These are phyloP conservation scores for Tuta absoluta DNA, from an alignment of 2,888 invertebrate genomes.

Conservation along the genomic window DNA sequence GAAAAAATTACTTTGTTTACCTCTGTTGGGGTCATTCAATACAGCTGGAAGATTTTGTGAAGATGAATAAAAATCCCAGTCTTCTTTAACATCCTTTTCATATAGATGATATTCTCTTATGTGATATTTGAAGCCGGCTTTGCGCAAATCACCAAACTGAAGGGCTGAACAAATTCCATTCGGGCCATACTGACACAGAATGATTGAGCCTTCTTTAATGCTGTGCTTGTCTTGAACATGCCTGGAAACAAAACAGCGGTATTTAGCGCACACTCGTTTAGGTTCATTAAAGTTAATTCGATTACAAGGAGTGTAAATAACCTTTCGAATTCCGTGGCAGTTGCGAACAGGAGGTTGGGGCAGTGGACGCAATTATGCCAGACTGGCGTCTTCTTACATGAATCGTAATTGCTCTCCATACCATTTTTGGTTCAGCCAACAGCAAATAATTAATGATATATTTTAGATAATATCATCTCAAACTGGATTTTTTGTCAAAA, in stretches of 20 bases:
- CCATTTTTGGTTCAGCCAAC: slow-evolving; percentile 53
- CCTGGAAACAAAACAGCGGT: slow-evolving; percentile 69
- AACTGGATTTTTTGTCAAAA: slow-evolving; percentile 18
- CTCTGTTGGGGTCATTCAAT: slow-evolving; percentile 95
- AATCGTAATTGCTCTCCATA: slow-evolving; percentile 73
- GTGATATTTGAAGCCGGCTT: slow-evolving; percentile 93
- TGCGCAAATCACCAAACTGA: slow-evolving; percentile 94
- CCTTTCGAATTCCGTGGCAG: slow-evolving; percentile 83
- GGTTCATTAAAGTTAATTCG: slow-evolving; percentile 24
- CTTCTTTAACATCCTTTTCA: slow-evolving; percentile 66
- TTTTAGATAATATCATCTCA: slow-evolving; percentile 14
- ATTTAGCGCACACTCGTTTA: slow-evolving; percentile 16
- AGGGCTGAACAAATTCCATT: slow-evolving; percentile 92
- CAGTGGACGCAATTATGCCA: slow-evolving; percentile 85
- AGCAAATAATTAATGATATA: background rate
- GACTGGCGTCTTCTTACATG: slow-evolving; percentile 64
- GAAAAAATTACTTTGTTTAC: slow-evolving; percentile 95
- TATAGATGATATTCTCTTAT: slow-evolving; percentile 85
- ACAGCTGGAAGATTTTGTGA: slow-evolving; percentile 97
- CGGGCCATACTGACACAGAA: slow-evolving; percentile 92
- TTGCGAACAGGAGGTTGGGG: slow-evolving; percentile 80
- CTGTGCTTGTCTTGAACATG: slow-evolving; percentile 91
- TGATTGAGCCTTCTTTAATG: slow-evolving; percentile 91
- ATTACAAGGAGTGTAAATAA: slow-evolving; percentile 47
- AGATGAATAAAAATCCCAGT: slow-evolving; percentile 94